Base-by-base conservation (phyloP, 2,888 invertebrate genomes). In the Drosophila birchii region DNA sequence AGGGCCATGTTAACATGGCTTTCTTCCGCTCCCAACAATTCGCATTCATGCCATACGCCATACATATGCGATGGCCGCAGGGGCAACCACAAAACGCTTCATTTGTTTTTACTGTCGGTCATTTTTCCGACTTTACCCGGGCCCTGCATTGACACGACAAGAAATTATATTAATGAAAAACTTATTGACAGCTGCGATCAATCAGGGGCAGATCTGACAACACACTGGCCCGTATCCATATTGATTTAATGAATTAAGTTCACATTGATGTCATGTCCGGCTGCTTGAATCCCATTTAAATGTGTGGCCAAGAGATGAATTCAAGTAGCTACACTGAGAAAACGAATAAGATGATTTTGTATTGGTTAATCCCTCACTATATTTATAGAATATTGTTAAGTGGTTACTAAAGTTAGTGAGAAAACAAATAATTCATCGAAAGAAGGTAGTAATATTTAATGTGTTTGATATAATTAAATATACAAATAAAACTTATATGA, bases 121-220 rank as follows among this genome's bases (percentile, higher is more conserved):
- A 56, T 56, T 73, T 61, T 56, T 63, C 63, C 39, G 36, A 23
- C 47, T 32, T 26, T 64, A 32, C 47, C 32, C 71, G 44, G 62
- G 69, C 59, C 64, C 61, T 70, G 70, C 78, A 81, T 79, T 80
- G 88, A 78, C 89, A 76, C 68, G 75, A 79, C 87, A 78, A 66
- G 75, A 80, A 90, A 88, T 89, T 90, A 88, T 85, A 90, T 90
- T 89, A 82, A 84, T 86, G 87, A 81, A 86, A 82, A 84, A 91
- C 84, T 84, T 91, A 90, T 91, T 90, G 90, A 91, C 91, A 91
- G 91, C 88, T 80, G 78, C 84, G 80, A 90, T 90, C 90, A 91
- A 90, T 90, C 91, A 90, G 80, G 68, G 67, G 36, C 54, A 71
- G 71, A 76, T 67, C 78, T 78, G 72, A 76, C 76, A 82, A 47